Evolutionary conservation across 2,113 vertebrate genomes (phyloP).

Genomic region (Pangasianodon gigas): DNA sequence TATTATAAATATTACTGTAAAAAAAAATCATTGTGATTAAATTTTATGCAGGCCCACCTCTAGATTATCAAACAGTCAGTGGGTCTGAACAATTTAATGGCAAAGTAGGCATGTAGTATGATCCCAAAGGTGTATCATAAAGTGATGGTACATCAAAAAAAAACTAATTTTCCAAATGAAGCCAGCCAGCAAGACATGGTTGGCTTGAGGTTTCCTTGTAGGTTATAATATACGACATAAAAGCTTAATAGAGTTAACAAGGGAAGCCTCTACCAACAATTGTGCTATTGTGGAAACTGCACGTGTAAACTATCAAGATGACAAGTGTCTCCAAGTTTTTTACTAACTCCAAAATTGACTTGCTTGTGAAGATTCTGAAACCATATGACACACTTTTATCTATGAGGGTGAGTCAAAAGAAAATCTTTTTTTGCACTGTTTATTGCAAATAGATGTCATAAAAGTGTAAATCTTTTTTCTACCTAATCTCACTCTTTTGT

Average conservation of each 20-base stretch:
- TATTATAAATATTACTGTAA: no score
- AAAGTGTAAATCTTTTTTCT: background rate
- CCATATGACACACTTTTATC: background rate
- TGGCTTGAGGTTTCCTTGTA: background rate
- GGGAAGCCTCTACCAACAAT: background rate
- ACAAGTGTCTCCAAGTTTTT: background rate
- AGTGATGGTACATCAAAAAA: background rate
- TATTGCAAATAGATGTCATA: background rate
- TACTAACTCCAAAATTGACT: background rate
- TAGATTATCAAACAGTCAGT: no score
- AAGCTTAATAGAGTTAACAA: background rate
- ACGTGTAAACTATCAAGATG: background rate
- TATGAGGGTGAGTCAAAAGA: background rate
- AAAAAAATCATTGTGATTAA: no score
- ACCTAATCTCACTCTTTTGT: background rate
- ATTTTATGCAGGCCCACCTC: no score
- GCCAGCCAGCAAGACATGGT: background rate
- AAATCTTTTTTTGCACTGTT: background rate
- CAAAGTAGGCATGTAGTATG: background rate
- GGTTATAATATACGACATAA: background rate
- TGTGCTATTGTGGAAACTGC: background rate
- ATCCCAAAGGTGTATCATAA: background rate
- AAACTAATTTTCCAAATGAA: background rate
- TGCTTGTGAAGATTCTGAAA: slow-evolving; percentile 4
- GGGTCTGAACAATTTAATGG: background rate